phyloP scores from a whole-genome alignment of 2,888 invertebrate genomes.

The Drosophila longiperda region DNA sequence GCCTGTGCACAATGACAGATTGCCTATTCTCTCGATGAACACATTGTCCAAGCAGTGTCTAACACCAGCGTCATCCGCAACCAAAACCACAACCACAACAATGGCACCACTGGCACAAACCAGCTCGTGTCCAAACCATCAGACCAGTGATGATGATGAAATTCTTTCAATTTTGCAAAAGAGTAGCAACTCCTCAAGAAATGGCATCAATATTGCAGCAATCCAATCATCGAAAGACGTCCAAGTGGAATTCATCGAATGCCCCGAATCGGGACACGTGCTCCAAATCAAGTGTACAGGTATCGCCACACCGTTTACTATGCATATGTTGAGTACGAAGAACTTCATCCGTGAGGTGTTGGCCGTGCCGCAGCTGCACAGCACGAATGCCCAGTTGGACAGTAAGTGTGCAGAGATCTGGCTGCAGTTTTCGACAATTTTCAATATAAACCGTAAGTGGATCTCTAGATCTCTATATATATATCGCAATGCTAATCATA shows the following conservation, averaged over 20 bases:
- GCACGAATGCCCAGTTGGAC: constrained; percentile 20
- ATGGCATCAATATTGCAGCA: neutral
- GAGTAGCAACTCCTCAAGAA: neutral
- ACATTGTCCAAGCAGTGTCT: neutral
- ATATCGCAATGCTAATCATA: neutral
- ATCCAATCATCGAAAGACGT: constrained; percentile 31
- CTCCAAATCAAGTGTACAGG: constrained; percentile 35
- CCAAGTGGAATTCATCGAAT: constrained; percentile 52
- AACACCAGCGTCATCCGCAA: neutral
- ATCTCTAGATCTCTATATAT: neutral
- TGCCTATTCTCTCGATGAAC: neutral
- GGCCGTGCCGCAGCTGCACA: constrained; percentile 73
- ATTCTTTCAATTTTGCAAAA: neutral
- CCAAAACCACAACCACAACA: neutral
- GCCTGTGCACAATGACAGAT: neutral
- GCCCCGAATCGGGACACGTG: constrained; percentile 34
- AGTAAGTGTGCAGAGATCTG: constrained; percentile 47
- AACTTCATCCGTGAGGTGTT: constrained; percentile 71
- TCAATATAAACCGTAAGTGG: constrained; percentile 63
- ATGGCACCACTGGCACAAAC: neutral
- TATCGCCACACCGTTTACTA: neutral
- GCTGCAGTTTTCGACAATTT: constrained; percentile 57
- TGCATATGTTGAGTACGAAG: constrained; percentile 55
- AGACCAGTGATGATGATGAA: neutral
- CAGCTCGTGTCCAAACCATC: neutral